Base-by-base conservation (phyloP, 2,797 vertebrate species). In the Phaenicophaeus curvirostris region DNA sequence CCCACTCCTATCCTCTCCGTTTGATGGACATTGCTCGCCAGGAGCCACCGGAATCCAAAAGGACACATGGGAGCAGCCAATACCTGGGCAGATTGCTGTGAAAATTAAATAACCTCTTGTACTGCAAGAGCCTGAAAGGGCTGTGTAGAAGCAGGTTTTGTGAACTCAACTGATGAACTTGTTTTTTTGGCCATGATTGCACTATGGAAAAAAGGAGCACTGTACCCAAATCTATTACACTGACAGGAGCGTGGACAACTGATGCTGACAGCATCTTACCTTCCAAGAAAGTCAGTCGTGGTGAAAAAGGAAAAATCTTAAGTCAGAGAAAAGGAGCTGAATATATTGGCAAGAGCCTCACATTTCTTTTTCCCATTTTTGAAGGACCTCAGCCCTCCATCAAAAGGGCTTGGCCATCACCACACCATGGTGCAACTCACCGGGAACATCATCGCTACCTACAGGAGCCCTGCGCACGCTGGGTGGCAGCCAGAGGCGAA, bases 1-100 rank as follows among this genome's bases (percentile, higher is more conserved):
- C n/a, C 35, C 0, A 1, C 39, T 42, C 35, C 53, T 30, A 39
- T 39, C 63, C 41, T 33, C 48, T 39, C 61, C 68, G 48, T 15
- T 42, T 3, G 31, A 57, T 2, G 16, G 68, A 44, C 9, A 2
- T 1, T 2, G 55, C 41, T 58, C 11, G 0, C 11, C 68, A 35
- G 41, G 31, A 67, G 81, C 20, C 1, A 0, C 20, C 31, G 4
- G 27, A 80, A 54, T 35, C 50, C 61, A 18, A n/a, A 68, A 57
- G 31, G 27, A 39, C 33, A 46, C 37, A 7, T 0, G 0, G 54
- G 41, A 62, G 68, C 55, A 41, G 48, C 25, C 5, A 2, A 15
- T 27, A 61, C 39, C 62, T 17, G 62, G 35, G 13, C 48, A 79
- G 15, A 2, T 8, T 5, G 15, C 53, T 14, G 30, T 19, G 16